phyloP scores from a whole-genome alignment of 2,888 invertebrate species.

The Proisotoma minuta region DNA sequence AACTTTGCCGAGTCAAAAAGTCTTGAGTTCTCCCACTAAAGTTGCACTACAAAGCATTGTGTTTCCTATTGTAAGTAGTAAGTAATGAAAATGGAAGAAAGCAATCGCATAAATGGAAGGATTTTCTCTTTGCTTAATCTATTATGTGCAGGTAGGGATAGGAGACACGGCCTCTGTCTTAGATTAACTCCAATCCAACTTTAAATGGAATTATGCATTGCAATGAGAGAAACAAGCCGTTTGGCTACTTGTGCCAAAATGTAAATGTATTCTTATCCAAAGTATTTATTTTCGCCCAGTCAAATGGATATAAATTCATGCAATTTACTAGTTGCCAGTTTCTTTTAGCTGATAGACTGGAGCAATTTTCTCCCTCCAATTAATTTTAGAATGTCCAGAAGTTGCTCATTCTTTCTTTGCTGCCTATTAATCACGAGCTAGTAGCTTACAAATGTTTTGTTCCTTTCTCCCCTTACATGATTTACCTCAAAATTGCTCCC shows the following conservation, averaged over 20 bases:
- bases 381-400: too few species aligned
- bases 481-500: too few species aligned
- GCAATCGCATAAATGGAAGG: slow-evolving; percentile 6
- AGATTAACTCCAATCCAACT: slow-evolving; percentile 3
- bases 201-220: slow-evolving; percentile 2
- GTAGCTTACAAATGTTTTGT: too few species aligned
- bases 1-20: not conserved
- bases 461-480: too few species aligned
- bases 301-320: too few species aligned
- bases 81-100: slow-evolving; percentile 6
- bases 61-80: slow-evolving; percentile 1
- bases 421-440: too few species aligned
- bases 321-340: too few species aligned
- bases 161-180: not conserved
- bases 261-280: not conserved
- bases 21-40: not conserved
- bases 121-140: slow-evolving; percentile 6
- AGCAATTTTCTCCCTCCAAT: too few species aligned
- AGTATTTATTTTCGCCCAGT: too few species aligned
- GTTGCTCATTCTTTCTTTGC: too few species aligned
- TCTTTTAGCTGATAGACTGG: too few species aligned
- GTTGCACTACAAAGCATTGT: slow-evolving; percentile 3
- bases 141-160: slow-evolving; percentile 3
- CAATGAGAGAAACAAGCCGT: not conserved
- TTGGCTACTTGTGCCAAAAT: not conserved